phyloP scores from a whole-genome alignment of 2,113 vertebrate species.

The Gymnobelideus leadbeateri region DNA sequence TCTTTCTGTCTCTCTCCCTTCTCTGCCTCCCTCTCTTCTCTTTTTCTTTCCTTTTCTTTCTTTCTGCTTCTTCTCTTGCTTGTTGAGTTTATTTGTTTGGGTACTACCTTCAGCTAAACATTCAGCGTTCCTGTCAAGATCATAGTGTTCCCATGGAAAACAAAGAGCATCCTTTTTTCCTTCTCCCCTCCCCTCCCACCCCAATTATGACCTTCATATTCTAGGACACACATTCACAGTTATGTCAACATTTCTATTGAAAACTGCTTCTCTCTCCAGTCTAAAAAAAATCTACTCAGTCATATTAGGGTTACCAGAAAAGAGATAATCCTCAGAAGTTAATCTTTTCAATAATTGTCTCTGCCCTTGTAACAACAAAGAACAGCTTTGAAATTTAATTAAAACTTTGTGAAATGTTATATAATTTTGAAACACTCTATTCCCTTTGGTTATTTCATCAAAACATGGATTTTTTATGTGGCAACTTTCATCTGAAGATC shows the following conservation, averaged over 20 bases:
- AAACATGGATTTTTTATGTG: conserved; percentile 18
- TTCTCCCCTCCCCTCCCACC: not conserved
- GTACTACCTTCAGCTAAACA: not conserved
- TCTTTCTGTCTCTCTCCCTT: not conserved
- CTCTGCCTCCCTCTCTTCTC: not conserved
- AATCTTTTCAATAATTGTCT: conserved; percentile 42
- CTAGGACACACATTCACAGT: not conserved
- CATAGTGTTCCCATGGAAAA: not conserved
- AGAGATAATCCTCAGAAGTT: conserved; percentile 41
- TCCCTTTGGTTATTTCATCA: conserved; percentile 39
- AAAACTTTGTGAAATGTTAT: conserved; percentile 11
- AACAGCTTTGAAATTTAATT: conserved; percentile 54
- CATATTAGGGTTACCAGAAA: conserved; percentile 48
- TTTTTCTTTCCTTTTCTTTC: not conserved
- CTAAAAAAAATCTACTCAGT: not conserved
- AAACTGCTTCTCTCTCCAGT: conserved; percentile 17
- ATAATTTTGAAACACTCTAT: not conserved
- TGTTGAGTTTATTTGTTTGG: not conserved
- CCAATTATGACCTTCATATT: not conserved
- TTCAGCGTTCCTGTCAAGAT: not conserved
- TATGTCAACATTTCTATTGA: not conserved
- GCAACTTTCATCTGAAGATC: conserved; percentile 48
- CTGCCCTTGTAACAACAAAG: conserved; percentile 45
- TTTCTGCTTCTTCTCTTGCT: not conserved
- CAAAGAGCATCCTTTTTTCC: not conserved